Evolutionary conservation across 2,113 vertebrate species (phyloP), one percentile per base, ranked within the genome.

Genomic region (Dipodomys ordii): DNA sequence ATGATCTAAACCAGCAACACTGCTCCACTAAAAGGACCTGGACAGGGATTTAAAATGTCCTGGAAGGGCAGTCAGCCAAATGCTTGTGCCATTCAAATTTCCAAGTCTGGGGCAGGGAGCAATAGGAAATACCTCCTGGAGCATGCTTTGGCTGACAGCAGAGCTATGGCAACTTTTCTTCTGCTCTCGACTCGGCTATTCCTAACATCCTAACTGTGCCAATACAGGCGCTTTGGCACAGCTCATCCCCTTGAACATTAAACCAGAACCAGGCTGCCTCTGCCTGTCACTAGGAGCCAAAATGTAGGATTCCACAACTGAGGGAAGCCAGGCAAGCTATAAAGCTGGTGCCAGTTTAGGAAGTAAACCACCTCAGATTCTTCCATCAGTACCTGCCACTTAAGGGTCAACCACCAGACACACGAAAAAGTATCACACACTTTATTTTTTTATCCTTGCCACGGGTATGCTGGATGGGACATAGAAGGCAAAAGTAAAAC

Each of bases 201-300:
- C 49, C 69, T 32, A 2, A 67, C 1, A 0, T 60, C 25, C 68
- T n/a, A 25, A 49, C 68, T 35, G 28, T 23, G 88, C 53, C 65
- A 60, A 16, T 60, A 53, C 60, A 30, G 64, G 80, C 19, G 49
- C 49, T 69, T n/a, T 44, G 91, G 57, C 46, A 60, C 57, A 83
- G 68, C 65, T 83, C 46, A 80, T 16, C 77, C 30, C 27, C 87
- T 57, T 20, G 69, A 72, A 91, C 57, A 62, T 46, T 79, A 68
- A 5, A 68, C 62, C 88, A 90, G 57, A 84, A 35, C 62, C 83
- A 72, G 62, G 39, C 67, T 76, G 25, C 77, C 74, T 87, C 77
- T 94, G 80, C 76, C 80, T 73, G 25, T 77, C 68, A 87, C 71
- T 27, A 90, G n/a, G 39, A 20, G 57, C 95, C 91, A 93, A 92